A percentile compares a stretch with the other conserved stretches of the same genome.
Evolutionary conservation across 2,888 invertebrate species (phyloP).

Genomic region (Escarpia spicata): DNA sequence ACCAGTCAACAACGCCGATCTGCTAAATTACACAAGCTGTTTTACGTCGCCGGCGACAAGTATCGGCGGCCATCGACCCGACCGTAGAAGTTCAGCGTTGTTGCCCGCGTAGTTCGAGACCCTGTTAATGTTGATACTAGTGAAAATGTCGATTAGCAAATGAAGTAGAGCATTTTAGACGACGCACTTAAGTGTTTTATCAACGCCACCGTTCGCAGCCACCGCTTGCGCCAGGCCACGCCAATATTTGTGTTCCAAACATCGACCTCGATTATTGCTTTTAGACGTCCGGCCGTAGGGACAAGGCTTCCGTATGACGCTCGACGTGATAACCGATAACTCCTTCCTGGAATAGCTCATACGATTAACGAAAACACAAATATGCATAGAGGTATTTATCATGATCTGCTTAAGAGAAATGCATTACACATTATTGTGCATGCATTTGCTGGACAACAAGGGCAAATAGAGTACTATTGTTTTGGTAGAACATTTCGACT

Average conservation of each 20-base stretch:
- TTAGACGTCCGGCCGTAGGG: background rate
- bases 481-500: background rate
- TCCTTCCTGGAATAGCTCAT: background rate
- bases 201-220: background rate
- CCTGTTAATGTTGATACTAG: background rate
- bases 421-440: background rate
- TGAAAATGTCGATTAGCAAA: conserved; percentile 6
- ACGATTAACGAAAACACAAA: background rate
- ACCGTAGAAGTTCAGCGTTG: background rate
- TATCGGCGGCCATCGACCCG: background rate
- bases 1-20: background rate
- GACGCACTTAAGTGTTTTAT: background rate
- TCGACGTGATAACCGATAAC: background rate
- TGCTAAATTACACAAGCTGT: background rate
- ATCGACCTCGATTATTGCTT: background rate
- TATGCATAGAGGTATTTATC: background rate
- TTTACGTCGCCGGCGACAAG: background rate
- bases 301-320: background rate
- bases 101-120: background rate
- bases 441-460: background rate
- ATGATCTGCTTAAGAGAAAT: background rate
- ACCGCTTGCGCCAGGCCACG: background rate
- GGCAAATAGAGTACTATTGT: background rate
- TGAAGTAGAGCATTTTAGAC: conserved; percentile 5
- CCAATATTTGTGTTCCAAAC: background rate